Evolutionary conservation across 2,797 vertebrate species (phyloP), one percentile per base, ranked within the genome.

Genomic region (Hydrophis major): DNA sequence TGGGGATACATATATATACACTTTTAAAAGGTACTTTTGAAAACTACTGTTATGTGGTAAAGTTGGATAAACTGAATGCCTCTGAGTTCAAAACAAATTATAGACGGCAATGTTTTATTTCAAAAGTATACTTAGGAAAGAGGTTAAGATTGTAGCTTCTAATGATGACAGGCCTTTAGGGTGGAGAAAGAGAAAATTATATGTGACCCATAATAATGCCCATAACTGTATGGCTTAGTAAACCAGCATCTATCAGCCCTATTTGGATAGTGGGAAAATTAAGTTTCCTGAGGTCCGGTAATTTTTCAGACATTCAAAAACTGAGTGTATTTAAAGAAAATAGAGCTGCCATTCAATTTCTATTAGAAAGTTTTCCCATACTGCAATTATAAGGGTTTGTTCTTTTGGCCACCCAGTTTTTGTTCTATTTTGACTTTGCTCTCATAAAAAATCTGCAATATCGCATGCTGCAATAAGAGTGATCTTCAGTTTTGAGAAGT

Each of bases 91-190:
- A 53, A 86, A 88, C 50, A 92, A 89, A 78, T 88, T 59, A 88
- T 32, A 92, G 25, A 37, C 86, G 18, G 89, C 50, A 56, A 11
- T 42, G 14, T 18, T 56, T 90, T 90, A 86, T 32, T 59, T 32
- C 47, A 28, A 86, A 92, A 55, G 74, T 66, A 90, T 92, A 66
- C 32, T 90, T 90, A 90, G 55, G 89, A 57, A 87, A 86, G 16
- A 42, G 28, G 7, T 63, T 93, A 56, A 57, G 32, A 87, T 86
- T 86, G 22, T 87, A 57, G 13, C 27, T 86, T 56, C 4, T 53
- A 86, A 87, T 66, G 50, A 87, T 90, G 16, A 25, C 53, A 86
- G 56, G 69, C 22, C 32, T 90, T 86, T 42, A 66, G 50, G 37
- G 25, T 86, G 32, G n/a, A 90, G 53, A 86, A 60, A 83, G 42